These are phyloP conservation scores for Daboia siamensis DNA, from an alignment of 2,113 vertebrate species.

Conservation along the genomic window DNA sequence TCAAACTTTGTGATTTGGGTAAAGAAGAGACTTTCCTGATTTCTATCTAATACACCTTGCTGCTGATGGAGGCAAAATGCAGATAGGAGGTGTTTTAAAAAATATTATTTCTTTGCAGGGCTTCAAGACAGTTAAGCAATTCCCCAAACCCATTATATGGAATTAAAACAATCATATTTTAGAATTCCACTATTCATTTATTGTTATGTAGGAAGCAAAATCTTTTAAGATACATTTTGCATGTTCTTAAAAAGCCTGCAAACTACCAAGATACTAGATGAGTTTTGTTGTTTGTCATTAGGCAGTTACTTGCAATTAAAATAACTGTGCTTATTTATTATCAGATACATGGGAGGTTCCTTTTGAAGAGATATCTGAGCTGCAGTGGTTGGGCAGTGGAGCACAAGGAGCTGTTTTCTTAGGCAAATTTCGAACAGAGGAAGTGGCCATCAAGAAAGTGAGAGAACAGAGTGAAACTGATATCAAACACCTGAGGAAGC, in stretches of 20 bases:
- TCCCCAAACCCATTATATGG: background rate
- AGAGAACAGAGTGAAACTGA: slow-evolving; percentile 97
- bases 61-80: background rate
- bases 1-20: background rate
- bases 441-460: slow-evolving; percentile 99
- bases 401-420: slow-evolving; percentile 96
- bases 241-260: background rate
- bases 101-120: background rate
- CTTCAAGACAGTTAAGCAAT: background rate
- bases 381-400: slow-evolving; percentile 97
- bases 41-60: background rate
- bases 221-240: background rate
- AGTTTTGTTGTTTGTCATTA: slow-evolving; percentile 8
- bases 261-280: background rate
- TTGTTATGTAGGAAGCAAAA: background rate
- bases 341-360: slow-evolving; percentile 98
- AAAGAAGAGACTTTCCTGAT: background rate
- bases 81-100: background rate
- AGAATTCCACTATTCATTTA: background rate
- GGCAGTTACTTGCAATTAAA: background rate
- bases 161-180: background rate
- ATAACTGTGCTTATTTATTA: slow-evolving; percentile 1
- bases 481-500: slow-evolving; percentile 93
- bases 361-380: slow-evolving; percentile 96
- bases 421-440: slow-evolving; percentile 91